Conservation (phyloP, 2,113 vertebrate species). For the Cygnus buccinator region DNA sequence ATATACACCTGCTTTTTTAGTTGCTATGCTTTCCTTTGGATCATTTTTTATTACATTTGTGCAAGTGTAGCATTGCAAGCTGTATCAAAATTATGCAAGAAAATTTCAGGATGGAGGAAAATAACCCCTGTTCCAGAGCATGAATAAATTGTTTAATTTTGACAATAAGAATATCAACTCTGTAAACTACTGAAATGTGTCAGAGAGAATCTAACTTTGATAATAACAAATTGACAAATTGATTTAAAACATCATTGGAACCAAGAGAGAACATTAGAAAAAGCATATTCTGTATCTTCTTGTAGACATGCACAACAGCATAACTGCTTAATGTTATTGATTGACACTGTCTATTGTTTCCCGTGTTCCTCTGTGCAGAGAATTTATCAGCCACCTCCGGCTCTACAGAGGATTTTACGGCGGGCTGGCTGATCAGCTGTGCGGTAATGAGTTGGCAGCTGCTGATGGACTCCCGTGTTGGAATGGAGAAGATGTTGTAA, state of each 20-base stretch:
- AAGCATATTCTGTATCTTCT: not conserved
- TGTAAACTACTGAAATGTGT: not conserved
- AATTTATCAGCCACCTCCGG: conserved; percentile 82
- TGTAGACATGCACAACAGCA: not conserved
- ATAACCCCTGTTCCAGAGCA: not conserved
- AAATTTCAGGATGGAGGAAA: not conserved
- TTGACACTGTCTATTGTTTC: not conserved
- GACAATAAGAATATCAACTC: not conserved
- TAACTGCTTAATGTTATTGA: not conserved
- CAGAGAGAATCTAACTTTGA: not conserved
- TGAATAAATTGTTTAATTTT: not conserved
- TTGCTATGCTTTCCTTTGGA: not conserved
- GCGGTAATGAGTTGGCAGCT: conserved; percentile 81
- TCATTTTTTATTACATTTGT: not conserved
- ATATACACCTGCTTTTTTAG: not conserved
- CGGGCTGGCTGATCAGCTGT: conserved; percentile 84
- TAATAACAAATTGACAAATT: not conserved
- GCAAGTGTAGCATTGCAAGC: not conserved
- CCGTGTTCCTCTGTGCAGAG: conserved; percentile 62
- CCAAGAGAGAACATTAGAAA: not conserved
- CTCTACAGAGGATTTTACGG: conserved; percentile 82
- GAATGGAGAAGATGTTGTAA: conserved; percentile 82
- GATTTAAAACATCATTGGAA: not conserved
- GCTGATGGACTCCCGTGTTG: conserved; percentile 81
- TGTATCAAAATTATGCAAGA: not conserved